Percentiles rank a stretch among this genome's conserved stretches.
These are phyloP conservation scores for Poeciliopsis presidionis DNA, from an alignment of 2,797 vertebrate species.

Conservation along the genomic window DNA sequence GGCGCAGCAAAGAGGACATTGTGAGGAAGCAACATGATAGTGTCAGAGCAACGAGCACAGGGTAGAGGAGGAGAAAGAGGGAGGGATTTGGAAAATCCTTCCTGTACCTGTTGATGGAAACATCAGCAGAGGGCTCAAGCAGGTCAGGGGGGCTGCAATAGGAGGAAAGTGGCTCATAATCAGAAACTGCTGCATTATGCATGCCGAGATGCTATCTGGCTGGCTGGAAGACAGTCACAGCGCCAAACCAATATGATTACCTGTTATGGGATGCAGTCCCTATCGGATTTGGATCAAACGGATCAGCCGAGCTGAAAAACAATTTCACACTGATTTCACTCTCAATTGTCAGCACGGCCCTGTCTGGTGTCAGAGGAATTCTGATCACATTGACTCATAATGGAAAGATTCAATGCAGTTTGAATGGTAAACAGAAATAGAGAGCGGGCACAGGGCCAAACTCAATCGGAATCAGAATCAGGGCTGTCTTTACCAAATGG, in stretches of 20 bases:
- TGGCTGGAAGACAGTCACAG: slow-evolving; percentile 73
- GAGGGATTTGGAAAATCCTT: slow-evolving; percentile 49
- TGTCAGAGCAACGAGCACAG: slow-evolving; percentile 28
- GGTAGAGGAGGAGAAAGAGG: slow-evolving; percentile 15
- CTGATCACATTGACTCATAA: slow-evolving; percentile 80
- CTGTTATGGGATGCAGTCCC: slow-evolving; percentile 78
- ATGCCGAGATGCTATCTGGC: slow-evolving; percentile 69
- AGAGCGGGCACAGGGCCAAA: slow-evolving; percentile 38
- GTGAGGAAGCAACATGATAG: slow-evolving; percentile 36
- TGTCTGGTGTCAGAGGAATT: slow-evolving; percentile 75
- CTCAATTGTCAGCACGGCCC: slow-evolving; percentile 75
- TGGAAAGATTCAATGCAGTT: slow-evolving; percentile 79
- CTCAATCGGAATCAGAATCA: slow-evolving; percentile 59
- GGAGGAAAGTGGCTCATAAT: slow-evolving; percentile 75
- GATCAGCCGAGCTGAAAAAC: slow-evolving; percentile 82
- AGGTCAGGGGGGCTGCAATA: slow-evolving; percentile 73
- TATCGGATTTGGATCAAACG: slow-evolving; percentile 81
- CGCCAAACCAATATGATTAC: slow-evolving; percentile 80
- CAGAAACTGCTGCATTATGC: slow-evolving; percentile 75
- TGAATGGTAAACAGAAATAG: slow-evolving; percentile 75
- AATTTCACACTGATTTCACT: slow-evolving; percentile 84
- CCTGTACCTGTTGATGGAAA: slow-evolving; percentile 73
- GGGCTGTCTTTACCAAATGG: slow-evolving; percentile 49
- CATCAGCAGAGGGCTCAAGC: slow-evolving; percentile 63
- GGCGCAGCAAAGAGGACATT: slow-evolving; percentile 16